Evolutionary conservation across 2,797 vertebrate species (phyloP).

Genomic region (Mastacembelus armatus): DNA sequence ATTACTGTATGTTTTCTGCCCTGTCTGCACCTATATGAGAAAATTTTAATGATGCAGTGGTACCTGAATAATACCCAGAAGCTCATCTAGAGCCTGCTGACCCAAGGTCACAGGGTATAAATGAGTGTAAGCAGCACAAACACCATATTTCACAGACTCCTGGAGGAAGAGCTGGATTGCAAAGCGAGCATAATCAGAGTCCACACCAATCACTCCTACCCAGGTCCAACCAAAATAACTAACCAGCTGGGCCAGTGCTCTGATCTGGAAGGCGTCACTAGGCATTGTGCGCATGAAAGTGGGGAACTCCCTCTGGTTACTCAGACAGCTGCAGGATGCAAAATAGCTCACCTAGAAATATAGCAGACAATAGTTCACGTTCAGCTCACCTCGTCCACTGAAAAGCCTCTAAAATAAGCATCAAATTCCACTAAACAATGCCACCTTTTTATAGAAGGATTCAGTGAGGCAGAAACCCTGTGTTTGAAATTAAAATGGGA

Average conservation of each 20-base stretch:
- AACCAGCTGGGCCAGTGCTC: conserved; percentile 79
- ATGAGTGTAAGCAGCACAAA: conserved; percentile 85
- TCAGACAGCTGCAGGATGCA: conserved; percentile 85
- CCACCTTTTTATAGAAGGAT: neutral
- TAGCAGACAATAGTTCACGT: conserved; percentile 38
- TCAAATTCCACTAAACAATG: conserved; percentile 13
- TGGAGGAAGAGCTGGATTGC: conserved; percentile 86
- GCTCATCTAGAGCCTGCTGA: conserved; percentile 67
- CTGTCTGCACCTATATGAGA: too few species aligned
- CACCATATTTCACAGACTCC: conserved; percentile 71
- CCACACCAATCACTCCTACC: conserved; percentile 83
- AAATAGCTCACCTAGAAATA: conserved; percentile 86
- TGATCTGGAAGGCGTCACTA: conserved; percentile 81
- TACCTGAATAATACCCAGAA: conserved; percentile 73
- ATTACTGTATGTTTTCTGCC: too few species aligned
- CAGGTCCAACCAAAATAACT: conserved; percentile 87
- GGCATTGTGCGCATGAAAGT: conserved; percentile 84
- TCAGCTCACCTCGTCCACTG: neutral
- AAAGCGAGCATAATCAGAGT: conserved; percentile 86
- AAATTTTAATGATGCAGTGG: too few species aligned
- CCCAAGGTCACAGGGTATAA: conserved; percentile 82
- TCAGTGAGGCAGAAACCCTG: neutral
- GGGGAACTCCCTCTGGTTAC: conserved; percentile 85
- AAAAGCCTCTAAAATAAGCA: conserved; percentile 5
- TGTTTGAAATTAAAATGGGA: neutral